These are phyloP conservation scores for Pemphigus obesinymphae DNA, from an alignment of 1,140 invertebrate species.

Conservation along the genomic window DNA sequence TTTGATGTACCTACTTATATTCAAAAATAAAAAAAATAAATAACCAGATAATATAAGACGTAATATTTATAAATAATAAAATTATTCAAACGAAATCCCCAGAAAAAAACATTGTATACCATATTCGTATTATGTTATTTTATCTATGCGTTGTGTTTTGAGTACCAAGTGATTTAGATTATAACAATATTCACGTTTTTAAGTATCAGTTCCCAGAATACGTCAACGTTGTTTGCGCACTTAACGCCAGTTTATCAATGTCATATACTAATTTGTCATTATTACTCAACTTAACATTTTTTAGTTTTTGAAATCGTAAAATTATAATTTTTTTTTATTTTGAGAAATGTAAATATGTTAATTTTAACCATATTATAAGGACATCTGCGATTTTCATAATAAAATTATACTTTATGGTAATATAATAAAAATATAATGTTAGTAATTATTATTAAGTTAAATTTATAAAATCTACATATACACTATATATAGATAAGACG, in stretches of 20 bases:
- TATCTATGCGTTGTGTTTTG: neutral
- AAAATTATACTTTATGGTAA: neutral
- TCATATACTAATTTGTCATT: neutral
- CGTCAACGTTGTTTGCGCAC: neutral
- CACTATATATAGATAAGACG: too few species aligned
- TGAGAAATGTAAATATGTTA: too few species aligned
- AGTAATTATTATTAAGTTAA: too few species aligned
- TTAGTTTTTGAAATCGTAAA: neutral
- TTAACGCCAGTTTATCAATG: neutral
- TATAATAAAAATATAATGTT: neutral
- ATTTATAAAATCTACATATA: too few species aligned
- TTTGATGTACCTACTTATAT: too few species aligned
- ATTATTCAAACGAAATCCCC: neutral
- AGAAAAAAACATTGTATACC: neutral
- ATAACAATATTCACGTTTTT: neutral
- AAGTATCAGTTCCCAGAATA: neutral
- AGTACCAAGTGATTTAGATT: neutral
- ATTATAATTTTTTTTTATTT: neutral
- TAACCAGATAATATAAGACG: neutral
- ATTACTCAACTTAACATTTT: neutral
- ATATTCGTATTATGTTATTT: neutral
- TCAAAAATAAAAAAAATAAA: too few species aligned
- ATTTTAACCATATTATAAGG: too few species aligned
- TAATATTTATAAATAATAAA: neutral
- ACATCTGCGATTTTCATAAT: neutral